phyloP scores from a whole-genome alignment of 2,888 invertebrate species.

The Luperina nickerlii region DNA sequence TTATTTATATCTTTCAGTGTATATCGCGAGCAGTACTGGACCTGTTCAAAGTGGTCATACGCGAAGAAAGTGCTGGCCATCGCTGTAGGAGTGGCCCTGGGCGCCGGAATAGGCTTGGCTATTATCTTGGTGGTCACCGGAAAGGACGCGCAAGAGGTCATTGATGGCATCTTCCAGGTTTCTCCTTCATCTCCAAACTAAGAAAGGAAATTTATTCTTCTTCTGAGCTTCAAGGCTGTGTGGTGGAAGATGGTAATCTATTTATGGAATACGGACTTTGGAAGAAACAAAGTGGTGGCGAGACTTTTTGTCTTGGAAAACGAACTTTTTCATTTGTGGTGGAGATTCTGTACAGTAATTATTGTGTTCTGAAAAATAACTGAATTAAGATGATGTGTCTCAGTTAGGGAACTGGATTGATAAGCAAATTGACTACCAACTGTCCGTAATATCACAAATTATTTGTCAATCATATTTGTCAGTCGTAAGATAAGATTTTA shows the following conservation, averaged over 20 bases:
- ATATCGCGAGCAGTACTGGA: slow-evolving; percentile 86
- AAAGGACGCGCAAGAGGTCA: slow-evolving; percentile 66
- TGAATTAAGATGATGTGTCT: slow-evolving; percentile 9
- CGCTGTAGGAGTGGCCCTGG: slow-evolving; percentile 80
- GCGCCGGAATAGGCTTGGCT: slow-evolving; percentile 80
- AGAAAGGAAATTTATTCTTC: neutral
- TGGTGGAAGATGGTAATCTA: slow-evolving; percentile 19
- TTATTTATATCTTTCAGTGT: slow-evolving; percentile 75
- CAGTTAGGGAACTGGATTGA: neutral
- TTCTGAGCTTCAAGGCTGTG: neutral
- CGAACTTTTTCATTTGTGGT: slow-evolving; percentile 21
- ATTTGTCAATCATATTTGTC: neutral
- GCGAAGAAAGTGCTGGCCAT: slow-evolving; percentile 80
- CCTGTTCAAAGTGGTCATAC: slow-evolving; percentile 84
- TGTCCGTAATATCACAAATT: neutral
- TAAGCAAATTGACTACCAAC: neutral
- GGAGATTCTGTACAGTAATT: slow-evolving; percentile 11
- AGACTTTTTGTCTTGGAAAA: neutral
- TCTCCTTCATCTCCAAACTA: slow-evolving; percentile 70
- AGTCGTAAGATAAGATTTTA: neutral
- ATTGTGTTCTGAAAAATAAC: slow-evolving; percentile 11
- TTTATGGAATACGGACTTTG: slow-evolving; percentile 20
- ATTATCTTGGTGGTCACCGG: slow-evolving; percentile 71
- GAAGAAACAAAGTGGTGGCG: neutral
- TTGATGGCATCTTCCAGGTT: slow-evolving; percentile 72